Evolutionary conservation across 2,888 invertebrate species (phyloP).

Genomic region (Eugnorisma glareosa): DNA sequence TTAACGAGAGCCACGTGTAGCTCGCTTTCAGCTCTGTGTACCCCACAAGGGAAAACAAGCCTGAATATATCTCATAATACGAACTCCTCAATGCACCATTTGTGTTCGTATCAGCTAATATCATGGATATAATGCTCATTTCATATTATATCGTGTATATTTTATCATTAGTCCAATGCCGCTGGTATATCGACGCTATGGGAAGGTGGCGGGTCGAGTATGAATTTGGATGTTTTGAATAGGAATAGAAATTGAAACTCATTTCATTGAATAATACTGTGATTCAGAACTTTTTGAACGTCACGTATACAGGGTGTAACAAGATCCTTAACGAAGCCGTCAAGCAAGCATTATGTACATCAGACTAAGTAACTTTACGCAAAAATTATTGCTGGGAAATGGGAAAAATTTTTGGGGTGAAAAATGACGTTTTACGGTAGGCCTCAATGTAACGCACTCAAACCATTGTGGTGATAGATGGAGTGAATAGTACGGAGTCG

Average conservation of each 20-base stretch:
- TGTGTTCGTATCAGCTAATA: conserved; percentile 38
- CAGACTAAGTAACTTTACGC: too few species aligned
- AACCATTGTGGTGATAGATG: too few species aligned
- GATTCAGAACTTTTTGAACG: neutral
- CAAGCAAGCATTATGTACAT: too few species aligned
- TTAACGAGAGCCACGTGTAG: neutral
- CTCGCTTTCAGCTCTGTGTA: neutral
- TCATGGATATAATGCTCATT: conserved; percentile 41
- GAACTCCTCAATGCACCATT: conserved; percentile 19
- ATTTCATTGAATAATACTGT: neutral
- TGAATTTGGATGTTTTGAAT: neutral
- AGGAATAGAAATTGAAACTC: neutral
- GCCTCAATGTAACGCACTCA: too few species aligned
- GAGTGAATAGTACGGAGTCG: too few species aligned
- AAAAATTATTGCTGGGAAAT: too few species aligned
- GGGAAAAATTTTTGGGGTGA: too few species aligned
- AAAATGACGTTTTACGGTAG: too few species aligned
- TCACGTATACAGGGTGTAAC: too few species aligned
- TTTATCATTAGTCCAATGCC: conserved; percentile 56
- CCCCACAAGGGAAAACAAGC: conserved; percentile 5
- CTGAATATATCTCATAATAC: conserved; percentile 22
- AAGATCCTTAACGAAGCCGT: too few species aligned
- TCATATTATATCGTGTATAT: conserved; percentile 37
- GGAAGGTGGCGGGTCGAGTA: conserved; percentile 26
- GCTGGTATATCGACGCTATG: conserved; percentile 49